These are phyloP conservation scores for Trilocha varians DNA, from an alignment of 2,888 invertebrate genomes.

Conservation along the genomic window DNA sequence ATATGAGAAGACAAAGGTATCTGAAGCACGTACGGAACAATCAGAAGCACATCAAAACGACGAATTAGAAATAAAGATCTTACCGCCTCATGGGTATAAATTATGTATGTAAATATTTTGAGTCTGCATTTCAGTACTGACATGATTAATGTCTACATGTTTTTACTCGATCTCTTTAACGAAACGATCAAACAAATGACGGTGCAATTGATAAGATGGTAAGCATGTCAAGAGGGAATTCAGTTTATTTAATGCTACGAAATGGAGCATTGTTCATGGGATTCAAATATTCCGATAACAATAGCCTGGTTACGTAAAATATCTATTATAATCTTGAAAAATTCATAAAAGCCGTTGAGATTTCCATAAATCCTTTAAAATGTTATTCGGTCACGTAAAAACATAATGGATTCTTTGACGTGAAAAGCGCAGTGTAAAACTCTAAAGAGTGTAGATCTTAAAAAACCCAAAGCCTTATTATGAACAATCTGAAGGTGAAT, in stretches of 20 bases:
- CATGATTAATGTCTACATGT: conserved; percentile 65
- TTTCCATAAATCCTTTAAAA: conserved; percentile 35
- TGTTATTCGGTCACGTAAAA: conserved; percentile 40
- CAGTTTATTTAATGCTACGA: conserved; percentile 39
- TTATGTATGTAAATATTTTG: conserved; percentile 69
- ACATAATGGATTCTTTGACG: conserved; percentile 29
- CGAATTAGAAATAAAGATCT: conserved; percentile 39
- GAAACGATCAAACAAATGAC: conserved; percentile 61
- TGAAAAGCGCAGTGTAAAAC: conserved; percentile 17
- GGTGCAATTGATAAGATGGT: conserved; percentile 49
- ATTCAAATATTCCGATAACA: conserved; percentile 11
- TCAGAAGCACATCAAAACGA: conserved; percentile 30
- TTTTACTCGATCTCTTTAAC: conserved; percentile 57
- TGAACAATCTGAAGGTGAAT: conserved; percentile 45
- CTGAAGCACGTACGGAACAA: conserved; percentile 21
- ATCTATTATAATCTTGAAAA: conserved; percentile 16
- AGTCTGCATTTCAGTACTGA: conserved; percentile 61
- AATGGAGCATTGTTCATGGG: conserved; percentile 31
- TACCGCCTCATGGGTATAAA: conserved; percentile 56
- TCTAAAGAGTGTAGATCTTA: conserved; percentile 8
- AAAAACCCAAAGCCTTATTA: conserved; percentile 45
- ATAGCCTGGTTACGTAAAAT: conserved; percentile 20
- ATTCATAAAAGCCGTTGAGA: conserved; percentile 17
- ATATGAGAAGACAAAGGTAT: conserved; percentile 19
- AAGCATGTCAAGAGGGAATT: conserved; percentile 50